A percentile compares a stretch with the other conserved stretches of the same genome.
These are phyloP conservation scores for Cyclophora albipunctata DNA, from an alignment of 2,888 invertebrate genomes.

Conservation along the genomic window DNA sequence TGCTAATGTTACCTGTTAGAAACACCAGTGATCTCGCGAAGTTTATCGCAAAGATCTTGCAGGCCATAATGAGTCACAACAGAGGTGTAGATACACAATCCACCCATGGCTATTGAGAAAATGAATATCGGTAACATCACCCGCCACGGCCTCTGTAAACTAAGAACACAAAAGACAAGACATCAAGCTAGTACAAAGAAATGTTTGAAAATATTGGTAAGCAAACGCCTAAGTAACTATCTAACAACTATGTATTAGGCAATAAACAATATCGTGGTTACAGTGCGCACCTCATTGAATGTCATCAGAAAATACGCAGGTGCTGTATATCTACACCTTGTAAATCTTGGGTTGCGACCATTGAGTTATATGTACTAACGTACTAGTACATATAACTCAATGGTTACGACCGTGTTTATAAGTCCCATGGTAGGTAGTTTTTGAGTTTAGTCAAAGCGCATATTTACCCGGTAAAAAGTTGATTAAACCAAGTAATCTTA, in stretches of 20 bases:
- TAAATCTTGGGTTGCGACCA: too few species aligned
- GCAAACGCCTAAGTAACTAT: too few species aligned
- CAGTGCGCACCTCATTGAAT: too few species aligned
- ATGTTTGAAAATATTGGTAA: too few species aligned
- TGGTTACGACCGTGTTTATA: too few species aligned
- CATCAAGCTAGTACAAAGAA: too few species aligned
- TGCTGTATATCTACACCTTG: too few species aligned
- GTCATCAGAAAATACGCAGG: too few species aligned
- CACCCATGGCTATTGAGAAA: conserved; percentile 55
- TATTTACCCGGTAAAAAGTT: not conserved
- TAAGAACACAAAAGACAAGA: conserved; percentile 13
- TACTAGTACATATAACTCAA: too few species aligned
- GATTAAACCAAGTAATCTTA: not conserved
- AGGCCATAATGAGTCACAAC: conserved; percentile 50
- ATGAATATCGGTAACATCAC: conserved; percentile 52
- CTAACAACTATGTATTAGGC: too few species aligned
- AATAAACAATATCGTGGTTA: too few species aligned
- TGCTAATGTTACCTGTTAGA: conserved; percentile 5
- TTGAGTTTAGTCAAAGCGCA: not conserved
- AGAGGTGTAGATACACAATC: conserved; percentile 51
- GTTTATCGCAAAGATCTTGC: conserved; percentile 50
- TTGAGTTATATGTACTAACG: too few species aligned
- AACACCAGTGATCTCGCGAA: conserved; percentile 54
- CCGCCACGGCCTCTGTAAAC: conserved; percentile 60
- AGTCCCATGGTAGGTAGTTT: not conserved